phyloP scores from a whole-genome alignment of 2,113 vertebrate genomes.

The Paramormyrops kingsleyae region DNA sequence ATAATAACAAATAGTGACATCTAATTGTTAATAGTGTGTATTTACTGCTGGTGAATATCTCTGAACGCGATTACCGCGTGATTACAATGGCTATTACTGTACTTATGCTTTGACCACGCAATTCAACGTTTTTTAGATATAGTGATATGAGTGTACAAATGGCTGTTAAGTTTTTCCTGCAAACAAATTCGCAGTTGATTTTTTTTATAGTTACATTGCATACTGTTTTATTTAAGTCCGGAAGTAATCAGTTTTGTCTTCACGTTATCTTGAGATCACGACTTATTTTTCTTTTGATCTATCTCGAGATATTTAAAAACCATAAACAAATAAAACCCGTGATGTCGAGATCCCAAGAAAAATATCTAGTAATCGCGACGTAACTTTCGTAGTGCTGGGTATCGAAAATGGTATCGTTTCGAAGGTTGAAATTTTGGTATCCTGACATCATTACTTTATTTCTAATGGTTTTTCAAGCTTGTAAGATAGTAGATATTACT shows the following conservation, averaged over 20 bases:
- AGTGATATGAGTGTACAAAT: not conserved
- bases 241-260: not conserved
- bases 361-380: not conserved
- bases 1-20: not conserved
- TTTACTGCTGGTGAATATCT: not conserved
- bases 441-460: not conserved
- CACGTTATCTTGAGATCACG: not conserved
- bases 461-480: not conserved
- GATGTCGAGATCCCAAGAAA: not conserved
- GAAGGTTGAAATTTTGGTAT: not conserved
- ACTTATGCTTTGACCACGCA: not conserved
- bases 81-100: not conserved
- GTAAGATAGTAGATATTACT: not conserved
- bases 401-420: not conserved
- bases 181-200: not conserved
- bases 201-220: not conserved
- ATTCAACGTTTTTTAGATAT: not conserved
- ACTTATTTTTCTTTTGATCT: not conserved
- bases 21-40: not conserved
- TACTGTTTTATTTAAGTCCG: not conserved
- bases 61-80: not conserved
- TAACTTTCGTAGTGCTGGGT: not conserved
- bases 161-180: not conserved
- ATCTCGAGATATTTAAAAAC: not conserved
- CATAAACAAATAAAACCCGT: not conserved